Percentiles rank a stretch among this genome's conserved stretches.
phyloP scores from a whole-genome alignment of 2,888 invertebrate species.

The Drosophila macrospina region DNA sequence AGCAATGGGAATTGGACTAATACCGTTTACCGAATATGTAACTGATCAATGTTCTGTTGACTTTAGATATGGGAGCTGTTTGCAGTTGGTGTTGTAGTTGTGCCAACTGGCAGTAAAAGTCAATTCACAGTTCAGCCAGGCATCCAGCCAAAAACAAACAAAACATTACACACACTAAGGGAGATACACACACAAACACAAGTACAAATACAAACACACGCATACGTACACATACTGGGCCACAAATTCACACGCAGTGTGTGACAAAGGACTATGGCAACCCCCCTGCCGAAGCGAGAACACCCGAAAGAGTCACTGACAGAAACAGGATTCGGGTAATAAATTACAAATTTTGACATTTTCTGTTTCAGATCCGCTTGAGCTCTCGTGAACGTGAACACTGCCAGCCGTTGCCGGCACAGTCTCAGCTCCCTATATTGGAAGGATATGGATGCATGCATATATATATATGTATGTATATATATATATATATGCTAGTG shows the following conservation, averaged over 20 bases:
- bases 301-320: constrained; percentile 82
- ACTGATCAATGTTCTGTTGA: constrained; percentile 76
- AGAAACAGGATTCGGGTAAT: constrained; percentile 85
- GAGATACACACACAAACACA: constrained; percentile 45
- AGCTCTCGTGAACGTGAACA: constrained; percentile 71
- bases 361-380: constrained; percentile 84
- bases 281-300: constrained; percentile 52
- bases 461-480: not conserved
- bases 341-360: constrained; percentile 85
- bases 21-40: constrained; percentile 56
- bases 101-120: constrained; percentile 79
- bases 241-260: constrained; percentile 77
- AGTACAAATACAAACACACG: constrained; percentile 19
- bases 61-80: constrained; percentile 72
- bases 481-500: constrained; percentile 7
- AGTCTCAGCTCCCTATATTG: constrained; percentile 18
- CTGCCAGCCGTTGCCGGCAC: constrained; percentile 36
- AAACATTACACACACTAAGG: constrained; percentile 55
- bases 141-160: constrained; percentile 64
- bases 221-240: constrained; percentile 36
- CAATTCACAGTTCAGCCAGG: constrained; percentile 68
- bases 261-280: constrained; percentile 68
- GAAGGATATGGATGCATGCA: constrained; percentile 12
- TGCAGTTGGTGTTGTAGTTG: constrained; percentile 47
- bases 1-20: constrained; percentile 45